Conservation (phyloP, 2,113 vertebrate species). For the Thryonomys swinderianus region DNA sequence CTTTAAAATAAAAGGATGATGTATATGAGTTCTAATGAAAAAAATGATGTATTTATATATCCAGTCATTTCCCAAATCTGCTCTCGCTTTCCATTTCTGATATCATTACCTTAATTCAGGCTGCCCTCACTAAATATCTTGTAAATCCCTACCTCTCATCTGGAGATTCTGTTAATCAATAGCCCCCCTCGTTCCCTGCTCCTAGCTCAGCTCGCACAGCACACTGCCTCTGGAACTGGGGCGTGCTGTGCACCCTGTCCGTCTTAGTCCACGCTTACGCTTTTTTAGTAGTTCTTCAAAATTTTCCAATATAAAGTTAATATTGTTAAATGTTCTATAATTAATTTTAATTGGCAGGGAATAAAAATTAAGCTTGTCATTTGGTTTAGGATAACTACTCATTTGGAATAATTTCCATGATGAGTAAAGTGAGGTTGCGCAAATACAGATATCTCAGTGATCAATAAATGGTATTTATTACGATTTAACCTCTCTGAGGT, state of each 20-base stretch:
- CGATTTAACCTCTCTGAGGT: not conserved
- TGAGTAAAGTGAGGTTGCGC: not conserved
- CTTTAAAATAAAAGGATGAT: not conserved
- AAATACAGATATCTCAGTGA: not conserved
- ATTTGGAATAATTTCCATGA: slow-evolving; percentile 8
- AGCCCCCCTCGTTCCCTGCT: not conserved
- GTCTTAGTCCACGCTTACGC: not conserved
- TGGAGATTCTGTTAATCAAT: not conserved
- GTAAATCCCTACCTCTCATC: not conserved
- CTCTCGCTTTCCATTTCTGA: not conserved
- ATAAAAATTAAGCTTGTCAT: not conserved
- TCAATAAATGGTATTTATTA: not conserved
- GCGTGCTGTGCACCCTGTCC: no score
- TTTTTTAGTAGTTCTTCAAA: not conserved
- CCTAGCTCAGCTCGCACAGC: no score
- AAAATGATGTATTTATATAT: not conserved
- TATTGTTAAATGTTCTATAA: not conserved
- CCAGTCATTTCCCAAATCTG: not conserved
- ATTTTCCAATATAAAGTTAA: not conserved
- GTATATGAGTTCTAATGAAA: not conserved
- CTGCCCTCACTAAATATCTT: not conserved
- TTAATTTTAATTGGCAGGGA: not conserved
- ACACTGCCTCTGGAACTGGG: no score
- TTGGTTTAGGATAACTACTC: not conserved
- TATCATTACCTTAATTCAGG: not conserved